phyloP scores from a whole-genome alignment of 2,113 vertebrate species.

The Xyrauchen texanus region DNA sequence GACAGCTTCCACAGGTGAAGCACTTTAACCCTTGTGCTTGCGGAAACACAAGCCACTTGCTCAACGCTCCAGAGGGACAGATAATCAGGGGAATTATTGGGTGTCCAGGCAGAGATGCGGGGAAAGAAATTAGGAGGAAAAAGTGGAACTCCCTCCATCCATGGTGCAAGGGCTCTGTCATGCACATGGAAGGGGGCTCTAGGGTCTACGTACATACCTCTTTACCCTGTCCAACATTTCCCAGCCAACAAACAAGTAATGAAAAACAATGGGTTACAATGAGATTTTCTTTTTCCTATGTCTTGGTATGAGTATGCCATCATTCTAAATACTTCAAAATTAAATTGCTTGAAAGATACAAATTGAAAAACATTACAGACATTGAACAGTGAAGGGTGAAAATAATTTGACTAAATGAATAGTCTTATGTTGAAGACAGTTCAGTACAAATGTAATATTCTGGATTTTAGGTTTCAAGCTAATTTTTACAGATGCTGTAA shows the following conservation, averaged over 20 bases:
- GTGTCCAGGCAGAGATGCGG: slow-evolving; percentile 34
- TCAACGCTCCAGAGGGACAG: slow-evolving; percentile 49
- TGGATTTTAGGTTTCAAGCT: not conserved
- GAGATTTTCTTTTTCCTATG: too few species aligned
- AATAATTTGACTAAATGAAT: not conserved
- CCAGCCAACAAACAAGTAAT: slow-evolving; percentile 85
- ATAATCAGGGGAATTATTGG: slow-evolving; percentile 64
- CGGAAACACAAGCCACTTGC: slow-evolving; percentile 77
- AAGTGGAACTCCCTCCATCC: slow-evolving; percentile 74
- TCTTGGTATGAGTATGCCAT: not conserved
- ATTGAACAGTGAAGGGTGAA: not conserved
- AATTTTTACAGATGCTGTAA: not conserved
- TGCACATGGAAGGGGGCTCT: slow-evolving; percentile 72
- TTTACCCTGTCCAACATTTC: slow-evolving; percentile 92
- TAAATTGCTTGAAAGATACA: not conserved
- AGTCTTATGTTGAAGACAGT: not conserved
- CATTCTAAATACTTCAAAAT: not conserved
- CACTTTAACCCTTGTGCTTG: slow-evolving; percentile 44
- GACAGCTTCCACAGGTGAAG: slow-evolving; percentile 48
- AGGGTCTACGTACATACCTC: slow-evolving; percentile 96
- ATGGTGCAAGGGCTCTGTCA: slow-evolving; percentile 76
- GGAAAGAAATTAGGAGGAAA: slow-evolving; percentile 57
- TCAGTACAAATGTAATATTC: too few species aligned
- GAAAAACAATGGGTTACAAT: slow-evolving; percentile 82
- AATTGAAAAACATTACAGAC: not conserved